Conservation (phyloP, 2,797 vertebrate genomes). For the Periparus ater region DNA sequence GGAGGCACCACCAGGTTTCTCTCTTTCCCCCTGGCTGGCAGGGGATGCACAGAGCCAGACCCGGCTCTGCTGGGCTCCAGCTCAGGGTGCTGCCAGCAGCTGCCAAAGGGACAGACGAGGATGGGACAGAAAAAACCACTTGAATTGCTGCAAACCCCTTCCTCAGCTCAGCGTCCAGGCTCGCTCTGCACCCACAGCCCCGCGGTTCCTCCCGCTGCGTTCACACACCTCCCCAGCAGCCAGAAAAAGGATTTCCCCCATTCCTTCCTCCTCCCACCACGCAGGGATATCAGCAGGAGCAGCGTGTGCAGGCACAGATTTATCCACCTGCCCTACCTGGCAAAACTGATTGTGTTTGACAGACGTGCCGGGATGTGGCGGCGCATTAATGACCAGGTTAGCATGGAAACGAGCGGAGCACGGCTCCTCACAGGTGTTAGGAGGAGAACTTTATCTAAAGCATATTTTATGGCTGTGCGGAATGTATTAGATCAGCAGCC, state of each 20-base stretch:
- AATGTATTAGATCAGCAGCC: background rate
- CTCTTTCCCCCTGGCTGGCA: background rate
- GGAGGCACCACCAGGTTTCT: background rate
- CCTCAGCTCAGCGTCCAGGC: background rate
- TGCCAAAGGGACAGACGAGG: background rate
- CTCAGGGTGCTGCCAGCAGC: conserved; percentile 25
- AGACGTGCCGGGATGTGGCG: background rate
- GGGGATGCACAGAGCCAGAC: background rate
- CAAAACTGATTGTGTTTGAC: conserved; percentile 44
- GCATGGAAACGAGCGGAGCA: conserved; percentile 33
- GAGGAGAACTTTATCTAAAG: conserved; percentile 1
- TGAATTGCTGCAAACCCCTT: conserved; percentile 9
- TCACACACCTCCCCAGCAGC: background rate
- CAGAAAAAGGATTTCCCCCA: background rate
- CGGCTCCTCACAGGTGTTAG: background rate
- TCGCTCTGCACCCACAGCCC: background rate
- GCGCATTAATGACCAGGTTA: conserved; percentile 59
- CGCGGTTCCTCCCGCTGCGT: background rate
- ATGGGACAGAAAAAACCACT: background rate
- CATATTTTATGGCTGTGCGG: background rate
- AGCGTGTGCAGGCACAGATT: background rate
- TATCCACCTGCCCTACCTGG: conserved; percentile 50
- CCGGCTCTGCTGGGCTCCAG: background rate
- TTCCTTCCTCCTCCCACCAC: background rate
- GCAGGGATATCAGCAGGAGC: background rate